A percentile compares a stretch with the other conserved stretches of the same genome.
phyloP scores from a whole-genome alignment of 2,888 invertebrate genomes.

The Brassicogethes aeneus region DNA sequence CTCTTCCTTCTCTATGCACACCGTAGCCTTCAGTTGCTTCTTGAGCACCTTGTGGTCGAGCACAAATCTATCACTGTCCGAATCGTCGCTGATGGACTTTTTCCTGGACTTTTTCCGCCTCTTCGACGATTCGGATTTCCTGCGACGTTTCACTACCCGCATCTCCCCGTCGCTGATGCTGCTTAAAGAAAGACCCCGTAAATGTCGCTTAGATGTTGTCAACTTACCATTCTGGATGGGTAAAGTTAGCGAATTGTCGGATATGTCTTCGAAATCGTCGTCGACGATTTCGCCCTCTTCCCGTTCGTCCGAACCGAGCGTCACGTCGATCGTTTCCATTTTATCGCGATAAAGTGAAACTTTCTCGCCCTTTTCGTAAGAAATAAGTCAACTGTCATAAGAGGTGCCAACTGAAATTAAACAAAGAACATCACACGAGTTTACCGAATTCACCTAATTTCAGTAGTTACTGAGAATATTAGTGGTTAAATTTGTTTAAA shows the following conservation, averaged over 20 bases:
- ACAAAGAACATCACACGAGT: too few relatives aligned
- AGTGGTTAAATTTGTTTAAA: too few relatives aligned
- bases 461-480: too few relatives aligned
- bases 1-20: conserved; percentile 35
- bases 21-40: conserved; percentile 47
- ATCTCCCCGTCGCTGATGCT: conserved; percentile 31
- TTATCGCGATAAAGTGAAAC: too few relatives aligned
- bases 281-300: conserved; percentile 42
- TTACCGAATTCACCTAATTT: too few relatives aligned
- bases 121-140: conserved; percentile 8
- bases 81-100: conserved; percentile 9
- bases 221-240: conserved; percentile 34
- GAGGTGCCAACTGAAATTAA: too few relatives aligned
- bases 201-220: conserved; percentile 34
- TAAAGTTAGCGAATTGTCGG: conserved; percentile 36
- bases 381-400: too few relatives aligned
- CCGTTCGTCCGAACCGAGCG: conserved; percentile 11
- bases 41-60: conserved; percentile 19
- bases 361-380: too few relatives aligned
- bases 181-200: conserved; percentile 40
- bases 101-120: conserved; percentile 5
- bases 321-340: background rate
- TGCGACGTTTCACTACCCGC: conserved; percentile 9
- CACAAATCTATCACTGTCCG: conserved; percentile 26
- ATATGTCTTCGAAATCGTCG: conserved; percentile 38